Base-by-base conservation (phyloP, 2,797 vertebrate species). In the Chelmon rostratus region DNA sequence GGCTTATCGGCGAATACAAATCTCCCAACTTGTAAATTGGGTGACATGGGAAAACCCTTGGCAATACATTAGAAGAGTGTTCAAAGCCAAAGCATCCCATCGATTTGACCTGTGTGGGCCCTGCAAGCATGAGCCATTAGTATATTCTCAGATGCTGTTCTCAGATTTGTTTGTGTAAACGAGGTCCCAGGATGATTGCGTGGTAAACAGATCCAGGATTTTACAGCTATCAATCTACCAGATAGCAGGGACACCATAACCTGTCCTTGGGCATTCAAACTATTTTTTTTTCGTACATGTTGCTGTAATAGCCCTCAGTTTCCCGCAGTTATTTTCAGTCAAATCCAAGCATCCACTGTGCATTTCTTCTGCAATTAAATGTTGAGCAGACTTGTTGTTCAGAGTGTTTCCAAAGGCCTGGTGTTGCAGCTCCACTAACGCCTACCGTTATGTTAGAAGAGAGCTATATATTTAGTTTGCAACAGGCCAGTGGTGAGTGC, bases 21-120 rank as follows among this genome's bases (percentile, higher is more conserved):
- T 90, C 90, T 93, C 79, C 78, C 70, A 92, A 94, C 90, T 94
- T 91, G 90, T 91, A 95, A 94, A 95, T 93, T 92, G 92, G 92
- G 81, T 78, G 64, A 89, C 92, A 86, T 91, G 90, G 90, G 88
- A 91, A 89, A 93, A 94, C 91, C 91, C 90, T 90, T 93, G 93
- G 94, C 92, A 93, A 92, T 89, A 88, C 89, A 92, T 94, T 89
- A 93, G 83, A 91, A 81, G 89, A 88, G 79, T 82, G 84, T 87
- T 93, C 83, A 91, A 89, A 91, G 92, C 90, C 66, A 85, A 87
- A 92, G 92, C 86, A 88, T 81, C 88, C 81, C 91, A 94, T 94
- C 84, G 94, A 94, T 95, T 91, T 95, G 94, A 95, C 94, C 95
- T 93, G 91, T 91, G 93, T 94, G 92, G 94, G 93, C 91, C 91